Base-by-base conservation (phyloP, 2,888 invertebrate species). In the Ormyrus nitidulus region DNA sequence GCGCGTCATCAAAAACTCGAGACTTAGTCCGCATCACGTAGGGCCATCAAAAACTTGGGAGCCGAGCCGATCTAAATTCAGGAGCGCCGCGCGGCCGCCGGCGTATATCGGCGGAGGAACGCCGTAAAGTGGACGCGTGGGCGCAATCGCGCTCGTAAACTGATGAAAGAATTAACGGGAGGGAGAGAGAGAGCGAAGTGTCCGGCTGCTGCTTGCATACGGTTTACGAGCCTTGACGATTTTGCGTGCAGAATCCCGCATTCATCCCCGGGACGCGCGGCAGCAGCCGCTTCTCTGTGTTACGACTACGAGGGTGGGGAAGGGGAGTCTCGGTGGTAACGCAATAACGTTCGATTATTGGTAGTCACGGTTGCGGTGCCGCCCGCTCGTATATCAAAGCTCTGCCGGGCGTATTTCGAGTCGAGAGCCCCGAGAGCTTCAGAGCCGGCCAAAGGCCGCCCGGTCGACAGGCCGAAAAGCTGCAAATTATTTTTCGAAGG, bases 331-430 rank as follows among this genome's bases (percentile, higher is more conserved):
- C 81, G 54, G 83, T 74, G 83, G 86, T 86, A 88, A 88, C 86
- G 88, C 87, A 88, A 88, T 89, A 89, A 88, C 86, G 86, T 88
- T 88, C 88, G 87, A 89, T 89, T 88, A 88, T 88, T 87, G 87
- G 87, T 86, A 87, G 88, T 86, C 85, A 85, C 85, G 85, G 84
- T 82, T 84, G 84, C 82, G 83, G 79, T 83, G 71, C 80, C 2
- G 75, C 77, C 83, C 81, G 85, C 86, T 88, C 88, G 86, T 88
- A 87, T 88, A 87, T 88, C 89, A 89, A 89, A 89, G 88, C 86
- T 82, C 79, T 71, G 77, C 82, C 81, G 79, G 69, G 34, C 53
- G n/a, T 84, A 19, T 19, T 19, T 19, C 19, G 19, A 19, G 19
- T 19, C 19, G 19, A 19, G 19, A 19, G 19, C 19, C 19, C 19